Conservation (phyloP, 2,888 invertebrate species). For the Ellobium chinense region DNA sequence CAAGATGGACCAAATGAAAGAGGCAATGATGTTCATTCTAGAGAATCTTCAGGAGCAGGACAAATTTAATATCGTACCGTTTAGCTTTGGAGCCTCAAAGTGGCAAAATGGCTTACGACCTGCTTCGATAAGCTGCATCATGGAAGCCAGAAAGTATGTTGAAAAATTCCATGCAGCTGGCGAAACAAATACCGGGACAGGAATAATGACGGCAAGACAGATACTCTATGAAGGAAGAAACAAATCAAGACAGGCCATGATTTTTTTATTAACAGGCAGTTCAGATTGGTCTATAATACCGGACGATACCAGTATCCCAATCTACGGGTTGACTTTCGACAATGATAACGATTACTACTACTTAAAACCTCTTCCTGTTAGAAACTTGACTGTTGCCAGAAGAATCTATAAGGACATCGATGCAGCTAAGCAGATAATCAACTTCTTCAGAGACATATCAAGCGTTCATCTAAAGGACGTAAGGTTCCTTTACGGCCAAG, state of each 20-base stretch:
- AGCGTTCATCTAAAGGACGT: slow-evolving; percentile 86
- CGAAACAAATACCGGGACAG: slow-evolving; percentile 66
- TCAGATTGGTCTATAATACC: slow-evolving; percentile 63
- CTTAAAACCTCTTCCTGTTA: slow-evolving; percentile 84
- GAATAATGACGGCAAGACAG: slow-evolving; percentile 55
- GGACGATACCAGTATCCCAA: slow-evolving; percentile 77
- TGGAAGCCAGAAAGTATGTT: slow-evolving; percentile 55
- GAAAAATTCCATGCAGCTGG: slow-evolving; percentile 56
- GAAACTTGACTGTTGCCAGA: slow-evolving; percentile 85
- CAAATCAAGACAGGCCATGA: slow-evolving; percentile 56
- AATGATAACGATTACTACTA: slow-evolving; percentile 85
- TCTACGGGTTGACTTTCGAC: slow-evolving; percentile 87
- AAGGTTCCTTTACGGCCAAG: slow-evolving; percentile 65
- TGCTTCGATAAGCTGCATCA: slow-evolving; percentile 52
- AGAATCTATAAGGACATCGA: slow-evolving; percentile 87
- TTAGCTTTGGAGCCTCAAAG: slow-evolving; percentile 53
- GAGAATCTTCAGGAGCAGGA: slow-evolving; percentile 62
- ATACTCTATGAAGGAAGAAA: slow-evolving; percentile 51
- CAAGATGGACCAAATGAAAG: slow-evolving; percentile 84
- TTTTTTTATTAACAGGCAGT: slow-evolving; percentile 80
- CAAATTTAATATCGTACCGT: slow-evolving; percentile 65
- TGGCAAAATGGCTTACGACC: slow-evolving; percentile 50
- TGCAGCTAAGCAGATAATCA: slow-evolving; percentile 84
- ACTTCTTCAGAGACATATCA: slow-evolving; percentile 84
- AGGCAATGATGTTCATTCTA: slow-evolving; percentile 65